Conservation (phyloP, 2,113 vertebrate genomes). For the Excalfactoria chinensis region DNA sequence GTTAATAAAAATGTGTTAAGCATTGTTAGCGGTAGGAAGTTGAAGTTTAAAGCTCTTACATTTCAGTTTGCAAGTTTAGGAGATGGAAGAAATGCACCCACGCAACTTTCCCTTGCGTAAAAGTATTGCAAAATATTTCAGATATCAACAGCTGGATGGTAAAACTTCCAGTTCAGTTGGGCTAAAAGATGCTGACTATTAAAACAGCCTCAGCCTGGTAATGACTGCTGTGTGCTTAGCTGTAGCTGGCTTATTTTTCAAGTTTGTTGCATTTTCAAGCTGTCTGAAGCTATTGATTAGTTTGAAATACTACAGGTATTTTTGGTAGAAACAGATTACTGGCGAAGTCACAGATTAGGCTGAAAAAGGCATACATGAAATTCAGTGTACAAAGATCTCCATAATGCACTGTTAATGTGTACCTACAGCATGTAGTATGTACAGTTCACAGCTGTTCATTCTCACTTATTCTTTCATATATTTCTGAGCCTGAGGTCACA, state of each 20-base stretch:
- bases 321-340: neutral
- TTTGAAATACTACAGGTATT: neutral
- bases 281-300: neutral
- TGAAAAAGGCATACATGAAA: neutral
- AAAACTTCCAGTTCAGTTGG: neutral
- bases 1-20: neutral
- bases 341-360: neutral
- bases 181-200: neutral
- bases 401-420: neutral
- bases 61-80: neutral
- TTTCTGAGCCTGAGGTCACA: slow-evolving; percentile 51
- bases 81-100: neutral
- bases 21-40: neutral
- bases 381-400: neutral
- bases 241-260: neutral
- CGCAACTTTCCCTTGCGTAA: neutral
- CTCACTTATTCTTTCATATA: slow-evolving; percentile 52
- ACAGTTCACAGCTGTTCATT: slow-evolving; percentile 30
- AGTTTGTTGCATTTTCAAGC: neutral
- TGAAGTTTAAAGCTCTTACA: neutral
- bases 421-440: neutral
- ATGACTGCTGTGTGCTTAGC: neutral
- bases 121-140: neutral
- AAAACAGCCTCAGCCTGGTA: neutral
- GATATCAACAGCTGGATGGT: neutral